Evolutionary conservation across 2,797 vertebrate genomes (phyloP).

Genomic region (Sebastes nivosus): DNA sequence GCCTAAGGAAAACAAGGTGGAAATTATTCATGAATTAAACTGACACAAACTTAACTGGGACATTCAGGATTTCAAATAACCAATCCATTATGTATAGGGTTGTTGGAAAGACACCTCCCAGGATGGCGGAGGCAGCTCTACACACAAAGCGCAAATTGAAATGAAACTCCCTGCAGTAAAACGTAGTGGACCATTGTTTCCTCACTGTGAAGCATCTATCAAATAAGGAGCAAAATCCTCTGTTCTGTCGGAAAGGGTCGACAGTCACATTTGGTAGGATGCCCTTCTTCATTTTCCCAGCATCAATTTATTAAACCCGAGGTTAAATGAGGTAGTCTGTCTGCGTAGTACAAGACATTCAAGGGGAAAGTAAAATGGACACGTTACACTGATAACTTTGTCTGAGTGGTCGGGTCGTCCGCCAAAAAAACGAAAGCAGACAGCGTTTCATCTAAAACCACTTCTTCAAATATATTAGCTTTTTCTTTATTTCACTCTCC

Average conservation of each 20-base stretch:
- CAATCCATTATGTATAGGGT: constrained; percentile 61
- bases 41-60: constrained; percentile 69
- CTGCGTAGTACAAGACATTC: constrained; percentile 39
- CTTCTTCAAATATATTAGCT: constrained; percentile 26
- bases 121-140: constrained; percentile 4
- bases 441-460: neutral
- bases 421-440: neutral
- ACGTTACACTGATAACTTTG: constrained; percentile 20
- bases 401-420: neutral
- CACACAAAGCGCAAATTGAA: constrained; percentile 35
- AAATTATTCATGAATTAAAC: constrained; percentile 74
- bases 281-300: constrained; percentile 20
- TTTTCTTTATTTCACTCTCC: constrained; percentile 23
- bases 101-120: constrained; percentile 51
- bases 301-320: constrained; percentile 28
- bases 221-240: constrained; percentile 6
- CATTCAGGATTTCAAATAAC: constrained; percentile 70
- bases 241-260: neutral
- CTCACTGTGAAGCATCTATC: constrained; percentile 13
- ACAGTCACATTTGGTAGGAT: constrained; percentile 24
- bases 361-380: constrained; percentile 30
- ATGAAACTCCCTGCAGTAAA: constrained; percentile 34
- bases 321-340: constrained; percentile 34
- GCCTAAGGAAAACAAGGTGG: constrained; percentile 52
- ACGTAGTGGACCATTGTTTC: constrained; percentile 29